Evolutionary conservation across 2,797 vertebrate species (phyloP).

Genomic region (Mico argentatus): DNA sequence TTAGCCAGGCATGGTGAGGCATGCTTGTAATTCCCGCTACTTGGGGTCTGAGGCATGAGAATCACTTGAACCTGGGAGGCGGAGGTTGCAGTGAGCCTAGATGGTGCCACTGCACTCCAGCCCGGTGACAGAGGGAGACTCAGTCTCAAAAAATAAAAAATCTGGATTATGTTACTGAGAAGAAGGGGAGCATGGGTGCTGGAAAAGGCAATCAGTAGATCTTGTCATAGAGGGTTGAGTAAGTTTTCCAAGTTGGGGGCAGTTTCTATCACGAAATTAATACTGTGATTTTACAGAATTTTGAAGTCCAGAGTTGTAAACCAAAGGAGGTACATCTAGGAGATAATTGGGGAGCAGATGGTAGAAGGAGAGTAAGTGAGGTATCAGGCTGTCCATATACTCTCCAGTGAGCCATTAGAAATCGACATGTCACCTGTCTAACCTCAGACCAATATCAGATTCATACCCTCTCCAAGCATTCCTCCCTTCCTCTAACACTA

Average conservation of each 20-base stretch:
- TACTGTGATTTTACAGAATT: background rate
- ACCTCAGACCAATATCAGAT: background rate
- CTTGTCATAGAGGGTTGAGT: background rate
- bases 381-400: too few species aligned
- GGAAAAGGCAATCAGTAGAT: background rate
- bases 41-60: background rate
- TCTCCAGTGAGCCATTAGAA: background rate
- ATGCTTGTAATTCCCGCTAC: background rate
- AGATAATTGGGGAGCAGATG: background rate
- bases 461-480: background rate
- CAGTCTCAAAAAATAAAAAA: background rate
- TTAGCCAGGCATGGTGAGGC: background rate
- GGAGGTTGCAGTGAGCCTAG: background rate
- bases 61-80: background rate
- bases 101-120: background rate
- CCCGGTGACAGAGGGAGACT: background rate
- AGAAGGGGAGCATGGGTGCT: background rate
- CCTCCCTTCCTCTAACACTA: background rate
- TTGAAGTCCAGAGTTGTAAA: background rate
- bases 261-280: background rate
- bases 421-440: background rate
- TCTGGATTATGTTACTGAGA: background rate
- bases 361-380: background rate
- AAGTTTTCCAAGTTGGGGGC: background rate
- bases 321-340: background rate